These are phyloP conservation scores for Himalopsyche kuldschensis DNA, from an alignment of 2,888 invertebrate genomes.

Conservation along the genomic window DNA sequence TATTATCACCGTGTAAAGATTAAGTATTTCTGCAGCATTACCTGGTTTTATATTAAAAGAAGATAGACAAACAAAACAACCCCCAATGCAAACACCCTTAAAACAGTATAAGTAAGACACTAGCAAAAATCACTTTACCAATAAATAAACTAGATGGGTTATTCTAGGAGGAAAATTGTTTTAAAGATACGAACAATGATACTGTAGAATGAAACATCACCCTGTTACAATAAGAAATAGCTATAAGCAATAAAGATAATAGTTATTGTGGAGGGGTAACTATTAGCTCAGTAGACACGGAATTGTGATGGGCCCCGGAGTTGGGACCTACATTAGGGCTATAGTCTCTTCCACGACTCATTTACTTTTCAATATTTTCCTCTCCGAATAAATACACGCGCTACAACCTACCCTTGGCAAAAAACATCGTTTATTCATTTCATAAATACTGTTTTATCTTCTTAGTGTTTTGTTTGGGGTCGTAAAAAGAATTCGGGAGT, in stretches of 20 bases:
- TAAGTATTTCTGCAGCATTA: too few relatives aligned
- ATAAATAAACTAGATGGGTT: neutral
- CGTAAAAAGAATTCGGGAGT: neutral
- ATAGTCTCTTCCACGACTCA: neutral
- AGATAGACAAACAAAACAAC: neutral
- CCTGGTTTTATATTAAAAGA: neutral
- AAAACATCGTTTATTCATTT: neutral
- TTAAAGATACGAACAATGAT: neutral
- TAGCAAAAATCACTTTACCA: neutral
- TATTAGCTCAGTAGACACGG: constrained; percentile 14
- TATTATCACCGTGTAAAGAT: too few relatives aligned
- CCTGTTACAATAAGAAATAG: constrained; percentile 20
- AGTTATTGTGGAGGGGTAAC: constrained; percentile 24
- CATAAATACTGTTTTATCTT: neutral
- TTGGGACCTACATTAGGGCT: neutral
- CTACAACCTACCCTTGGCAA: neutral
- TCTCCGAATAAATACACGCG: neutral
- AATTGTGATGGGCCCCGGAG: neutral
- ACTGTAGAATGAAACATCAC: neutral
- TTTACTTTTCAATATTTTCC: constrained; percentile 12
- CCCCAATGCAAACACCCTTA: neutral
- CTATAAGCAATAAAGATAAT: constrained; percentile 32
- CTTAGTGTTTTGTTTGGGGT: neutral
- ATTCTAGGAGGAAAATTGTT: neutral
- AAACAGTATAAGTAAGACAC: neutral